Evolutionary conservation across 92 coral and sea anemone genomes (phyloP).

Genomic region (Ricordea florida): DNA sequence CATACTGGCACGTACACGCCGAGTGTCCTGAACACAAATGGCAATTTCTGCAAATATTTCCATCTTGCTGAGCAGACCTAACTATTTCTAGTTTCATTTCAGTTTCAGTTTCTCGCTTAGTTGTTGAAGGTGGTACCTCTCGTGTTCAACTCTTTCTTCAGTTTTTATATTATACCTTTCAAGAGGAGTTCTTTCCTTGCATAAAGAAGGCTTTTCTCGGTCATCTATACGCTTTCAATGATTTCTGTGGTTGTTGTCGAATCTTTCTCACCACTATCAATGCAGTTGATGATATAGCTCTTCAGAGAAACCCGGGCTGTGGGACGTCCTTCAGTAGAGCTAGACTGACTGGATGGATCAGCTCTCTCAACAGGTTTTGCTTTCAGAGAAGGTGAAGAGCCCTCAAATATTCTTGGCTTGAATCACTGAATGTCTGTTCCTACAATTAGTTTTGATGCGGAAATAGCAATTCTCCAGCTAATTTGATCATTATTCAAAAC

Average conservation of each 20-base stretch:
- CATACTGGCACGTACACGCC: constrained; percentile 21
- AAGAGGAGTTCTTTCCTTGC: neutral
- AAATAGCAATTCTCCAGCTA: constrained; percentile 24
- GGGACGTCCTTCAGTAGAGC: neutral
- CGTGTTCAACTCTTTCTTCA: no score
- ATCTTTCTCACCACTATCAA: neutral
- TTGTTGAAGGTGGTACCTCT: no score
- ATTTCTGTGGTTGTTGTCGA: neutral
- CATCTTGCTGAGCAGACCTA: neutral
- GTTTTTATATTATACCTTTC: no score
- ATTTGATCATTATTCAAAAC: constrained; percentile 23
- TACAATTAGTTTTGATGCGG: constrained; percentile 10
- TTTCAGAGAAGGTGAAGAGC: constrained; percentile 25
- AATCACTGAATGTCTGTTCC: constrained; percentile 14
- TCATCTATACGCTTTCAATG: no score
- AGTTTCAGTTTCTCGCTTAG: no score
- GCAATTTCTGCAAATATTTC: neutral
- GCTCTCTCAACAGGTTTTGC: neutral
- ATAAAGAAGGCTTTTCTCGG: neutral
- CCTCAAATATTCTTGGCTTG: constrained; percentile 20
- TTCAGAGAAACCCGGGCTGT: neutral
- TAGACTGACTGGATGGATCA: no score
- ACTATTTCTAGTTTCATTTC: neutral
- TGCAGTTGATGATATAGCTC: neutral
- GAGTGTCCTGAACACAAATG: neutral